Evolutionary conservation across 2,797 vertebrate species (phyloP), one percentile per base, ranked within the genome.

Genomic region (Antrozous pallidus): DNA sequence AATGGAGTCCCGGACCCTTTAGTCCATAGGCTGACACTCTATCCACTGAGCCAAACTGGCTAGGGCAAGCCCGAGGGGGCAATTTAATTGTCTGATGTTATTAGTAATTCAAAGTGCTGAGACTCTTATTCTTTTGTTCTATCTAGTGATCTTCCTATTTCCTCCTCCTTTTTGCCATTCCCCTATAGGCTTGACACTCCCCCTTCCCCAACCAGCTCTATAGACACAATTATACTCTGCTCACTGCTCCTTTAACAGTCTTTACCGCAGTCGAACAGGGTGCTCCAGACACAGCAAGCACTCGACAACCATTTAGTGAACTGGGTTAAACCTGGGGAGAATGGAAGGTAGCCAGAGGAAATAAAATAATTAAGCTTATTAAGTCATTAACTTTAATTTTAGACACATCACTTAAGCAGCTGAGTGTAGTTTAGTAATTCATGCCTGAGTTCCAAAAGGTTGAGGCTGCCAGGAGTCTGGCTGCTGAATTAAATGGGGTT

Each of bases 381-480:
- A 93, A 95, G 61, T 93, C 88, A 92, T 95, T 94, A 95, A 78
- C 95, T 49, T 94, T 95, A 78, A 94, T 92, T 95, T 91, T 88
- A 95, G 90, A 84, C 33, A 51, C 22, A 58, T 93, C 56, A 49
- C 71, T 91, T 91, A 77, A 70, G 67, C 79, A 75, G 36, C 88
- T 40, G 91, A 85, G 38, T 73, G 18, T 33, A 79, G 83, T 79
- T 58, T 93, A 80, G 70, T 75, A 91, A 83, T 74, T 91, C 71
- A 63, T 58, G 95, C 89, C 94, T 88, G 90, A 78, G 54, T 78
- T 95, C 67, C 81, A 42, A 65, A 56, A 70, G 47, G 20, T 17
- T 93, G 70, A 71, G 28, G 22, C 61, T 92, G 93, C 61, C 86
- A 82, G 79, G 78, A 90, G 56, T 56, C 69, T 78, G 73, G 61